Percentiles rank a stretch among this genome's conserved stretches.
Conservation (phyloP, 2,797 vertebrate genomes). For the Hippocampus kuda region DNA sequence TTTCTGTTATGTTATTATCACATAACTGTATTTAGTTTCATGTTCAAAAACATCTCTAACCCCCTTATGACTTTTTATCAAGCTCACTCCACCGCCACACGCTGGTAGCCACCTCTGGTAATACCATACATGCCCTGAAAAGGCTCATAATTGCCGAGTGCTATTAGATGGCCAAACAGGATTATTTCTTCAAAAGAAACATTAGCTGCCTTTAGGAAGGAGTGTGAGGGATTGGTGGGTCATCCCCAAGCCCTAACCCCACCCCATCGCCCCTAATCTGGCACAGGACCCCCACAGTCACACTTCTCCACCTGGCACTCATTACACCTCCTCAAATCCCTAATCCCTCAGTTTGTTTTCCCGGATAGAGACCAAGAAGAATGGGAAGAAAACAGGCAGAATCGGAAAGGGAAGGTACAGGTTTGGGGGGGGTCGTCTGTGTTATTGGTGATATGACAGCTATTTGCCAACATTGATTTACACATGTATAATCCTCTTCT, state of each 20-base stretch:
- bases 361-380: slow-evolving; percentile 58
- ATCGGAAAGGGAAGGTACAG: slow-evolving; percentile 41
- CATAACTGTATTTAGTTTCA: neutral
- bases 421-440: slow-evolving; percentile 9
- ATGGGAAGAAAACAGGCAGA: slow-evolving; percentile 31
- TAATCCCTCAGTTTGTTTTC: slow-evolving; percentile 74
- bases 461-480: slow-evolving; percentile 26
- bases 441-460: slow-evolving; percentile 39
- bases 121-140: slow-evolving; percentile 56
- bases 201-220: slow-evolving; percentile 65
- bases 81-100: neutral
- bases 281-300: slow-evolving; percentile 61
- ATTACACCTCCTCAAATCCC: slow-evolving; percentile 66
- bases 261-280: slow-evolving; percentile 46
- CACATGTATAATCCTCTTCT: slow-evolving; percentile 19
- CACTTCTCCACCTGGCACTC: slow-evolving; percentile 68
- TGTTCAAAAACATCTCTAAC: neutral
- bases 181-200: slow-evolving; percentile 72
- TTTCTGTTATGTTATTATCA: neutral
- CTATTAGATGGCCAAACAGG: slow-evolving; percentile 60
- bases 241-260: slow-evolving; percentile 12
- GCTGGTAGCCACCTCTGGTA: slow-evolving; percentile 47
- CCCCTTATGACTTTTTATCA: neutral
- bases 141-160: slow-evolving; percentile 55
- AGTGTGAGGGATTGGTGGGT: slow-evolving; percentile 54